Conservation (phyloP, 2,113 vertebrate species). For the Macaca nemestrina region DNA sequence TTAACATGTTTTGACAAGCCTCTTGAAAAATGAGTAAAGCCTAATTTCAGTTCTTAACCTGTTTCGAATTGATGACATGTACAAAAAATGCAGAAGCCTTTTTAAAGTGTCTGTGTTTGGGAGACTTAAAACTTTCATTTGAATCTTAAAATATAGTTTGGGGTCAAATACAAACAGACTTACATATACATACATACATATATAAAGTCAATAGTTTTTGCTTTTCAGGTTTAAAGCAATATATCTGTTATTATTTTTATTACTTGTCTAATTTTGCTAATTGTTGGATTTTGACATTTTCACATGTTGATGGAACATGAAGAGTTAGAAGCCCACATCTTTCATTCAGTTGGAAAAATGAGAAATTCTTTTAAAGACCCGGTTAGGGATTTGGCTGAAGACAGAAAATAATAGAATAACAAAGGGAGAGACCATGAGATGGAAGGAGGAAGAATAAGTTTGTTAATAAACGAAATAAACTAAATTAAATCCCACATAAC, state of each 20-base stretch:
- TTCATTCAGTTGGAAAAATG: constrained; percentile 7
- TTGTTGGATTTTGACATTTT: constrained; percentile 42
- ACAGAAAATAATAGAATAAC: neutral
- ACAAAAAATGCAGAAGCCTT: neutral
- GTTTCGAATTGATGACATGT: neutral
- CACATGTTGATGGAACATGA: neutral
- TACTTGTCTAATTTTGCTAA: neutral
- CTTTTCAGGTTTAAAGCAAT: neutral
- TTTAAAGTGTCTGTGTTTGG: neutral
- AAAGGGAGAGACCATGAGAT: neutral
- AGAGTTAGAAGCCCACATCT: neutral
- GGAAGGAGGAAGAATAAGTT: neutral
- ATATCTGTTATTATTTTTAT: neutral
- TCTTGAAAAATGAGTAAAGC: constrained; percentile 8
- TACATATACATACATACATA: neutral
- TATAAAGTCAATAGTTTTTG: neutral
- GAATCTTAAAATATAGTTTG: neutral
- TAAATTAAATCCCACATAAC: neutral
- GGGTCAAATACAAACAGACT: neutral
- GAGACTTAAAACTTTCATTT: neutral
- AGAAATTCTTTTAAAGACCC: neutral
- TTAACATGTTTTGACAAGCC: constrained; percentile 14
- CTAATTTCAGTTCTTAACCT: neutral
- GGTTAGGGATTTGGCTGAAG: neutral
- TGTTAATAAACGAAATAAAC: constrained; percentile 19